phyloP scores from a whole-genome alignment of 2,113 vertebrate genomes.

The Eptesicus fuscus region DNA sequence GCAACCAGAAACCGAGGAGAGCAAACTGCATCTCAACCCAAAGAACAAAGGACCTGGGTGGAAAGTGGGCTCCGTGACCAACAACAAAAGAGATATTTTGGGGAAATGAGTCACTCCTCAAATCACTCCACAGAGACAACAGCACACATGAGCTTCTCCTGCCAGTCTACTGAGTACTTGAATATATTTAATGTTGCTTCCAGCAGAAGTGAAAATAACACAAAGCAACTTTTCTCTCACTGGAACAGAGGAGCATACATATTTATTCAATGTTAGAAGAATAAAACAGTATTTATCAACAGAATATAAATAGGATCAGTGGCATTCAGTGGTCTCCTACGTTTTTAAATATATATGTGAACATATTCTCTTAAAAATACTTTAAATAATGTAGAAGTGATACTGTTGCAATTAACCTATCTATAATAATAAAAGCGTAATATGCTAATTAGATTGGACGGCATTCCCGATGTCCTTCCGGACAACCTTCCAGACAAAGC shows the following conservation, averaged over 20 bases:
- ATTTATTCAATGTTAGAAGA: background rate
- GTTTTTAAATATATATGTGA: background rate
- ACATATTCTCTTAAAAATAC: background rate
- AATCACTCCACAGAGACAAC: background rate
- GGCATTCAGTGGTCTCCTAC: background rate
- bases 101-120: background rate
- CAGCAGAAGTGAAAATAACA: constrained; percentile 8
- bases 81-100: background rate
- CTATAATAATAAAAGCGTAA: no score
- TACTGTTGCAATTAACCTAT: background rate
- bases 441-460: no score
- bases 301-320: background rate
- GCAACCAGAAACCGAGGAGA: background rate
- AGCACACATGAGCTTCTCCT: background rate
- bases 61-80: background rate
- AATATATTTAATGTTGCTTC: background rate
- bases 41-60: background rate
- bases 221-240: background rate
- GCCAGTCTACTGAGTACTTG: background rate
- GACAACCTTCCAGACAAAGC: no score
- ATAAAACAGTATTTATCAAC: constrained; percentile 19
- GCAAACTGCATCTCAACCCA: background rate
- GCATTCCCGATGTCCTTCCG: no score
- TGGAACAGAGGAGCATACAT: background rate
- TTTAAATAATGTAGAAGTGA: background rate